These are phyloP conservation scores for Drosophila meridiana DNA, from an alignment of 2,888 invertebrate species.

Conservation along the genomic window DNA sequence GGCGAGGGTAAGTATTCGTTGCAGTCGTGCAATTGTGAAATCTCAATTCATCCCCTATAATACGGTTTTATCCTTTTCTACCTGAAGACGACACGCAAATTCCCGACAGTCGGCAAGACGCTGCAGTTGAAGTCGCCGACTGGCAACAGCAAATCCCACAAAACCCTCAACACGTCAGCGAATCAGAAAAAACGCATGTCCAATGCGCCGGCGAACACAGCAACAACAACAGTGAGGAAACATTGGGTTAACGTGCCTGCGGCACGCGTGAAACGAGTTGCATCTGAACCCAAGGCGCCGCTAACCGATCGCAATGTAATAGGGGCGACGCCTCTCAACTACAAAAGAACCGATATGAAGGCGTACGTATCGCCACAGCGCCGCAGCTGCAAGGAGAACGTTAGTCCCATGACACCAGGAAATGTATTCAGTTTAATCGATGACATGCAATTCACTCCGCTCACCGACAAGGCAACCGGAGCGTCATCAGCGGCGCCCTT, in stretches of 20 bases:
- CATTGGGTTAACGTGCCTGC: constrained; percentile 26
- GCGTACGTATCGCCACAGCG: constrained; percentile 40
- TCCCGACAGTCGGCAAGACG: constrained; percentile 82
- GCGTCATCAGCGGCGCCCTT: constrained; percentile 14
- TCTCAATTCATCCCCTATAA: constrained; percentile 26
- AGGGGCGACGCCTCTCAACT: neutral
- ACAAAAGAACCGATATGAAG: constrained; percentile 3
- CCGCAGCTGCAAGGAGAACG: constrained; percentile 84
- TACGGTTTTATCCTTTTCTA: constrained; percentile 25
- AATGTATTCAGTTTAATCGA: constrained; percentile 83
- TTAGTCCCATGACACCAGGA: constrained; percentile 84
- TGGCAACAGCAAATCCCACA: constrained; percentile 78
- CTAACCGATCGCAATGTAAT: constrained; percentile 74
- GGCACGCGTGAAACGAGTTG: constrained; percentile 6
- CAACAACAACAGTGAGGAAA: constrained; percentile 15
- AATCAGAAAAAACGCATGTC: constrained; percentile 59
- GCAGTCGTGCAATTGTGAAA: neutral
- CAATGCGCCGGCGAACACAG: constrained; percentile 11
- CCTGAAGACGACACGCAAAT: constrained; percentile 79
- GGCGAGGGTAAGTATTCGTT: constrained; percentile 67
- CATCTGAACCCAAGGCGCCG: constrained; percentile 50
- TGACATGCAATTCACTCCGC: constrained; percentile 83
- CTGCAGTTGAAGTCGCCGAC: constrained; percentile 84
- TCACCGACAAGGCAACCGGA: constrained; percentile 42
- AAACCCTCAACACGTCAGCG: constrained; percentile 30